A percentile compares a stretch with the other conserved stretches of the same genome.
These are phyloP conservation scores for Calephelis nemesis DNA, from an alignment of 1,140 invertebrate genomes.

Conservation along the genomic window DNA sequence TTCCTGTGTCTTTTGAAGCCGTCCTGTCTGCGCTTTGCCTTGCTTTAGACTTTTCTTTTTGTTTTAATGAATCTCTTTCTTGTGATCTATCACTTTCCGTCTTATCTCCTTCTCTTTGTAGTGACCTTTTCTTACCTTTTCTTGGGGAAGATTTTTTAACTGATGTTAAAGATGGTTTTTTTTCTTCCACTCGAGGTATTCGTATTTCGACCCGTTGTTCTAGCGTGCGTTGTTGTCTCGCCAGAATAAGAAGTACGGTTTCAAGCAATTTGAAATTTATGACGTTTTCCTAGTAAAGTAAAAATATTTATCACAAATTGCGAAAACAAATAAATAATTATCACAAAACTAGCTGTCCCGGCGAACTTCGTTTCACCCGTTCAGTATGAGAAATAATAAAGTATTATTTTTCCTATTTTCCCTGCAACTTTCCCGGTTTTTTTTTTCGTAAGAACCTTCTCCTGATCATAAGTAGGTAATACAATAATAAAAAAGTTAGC, in stretches of 20 bases:
- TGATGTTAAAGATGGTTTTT: conserved; percentile 1
- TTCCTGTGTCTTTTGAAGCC: conserved; percentile 22
- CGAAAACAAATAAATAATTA: background rate
- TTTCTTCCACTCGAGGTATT: background rate
- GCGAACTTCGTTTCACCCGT: too few relatives aligned
- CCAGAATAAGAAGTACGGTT: conserved; percentile 54
- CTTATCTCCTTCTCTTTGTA: conserved; percentile 18
- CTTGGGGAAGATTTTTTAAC: conserved; percentile 6
- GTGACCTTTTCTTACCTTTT: conserved; percentile 24
- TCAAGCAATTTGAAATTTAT: conserved; percentile 62
- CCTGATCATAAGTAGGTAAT: too few relatives aligned
- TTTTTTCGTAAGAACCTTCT: too few relatives aligned
- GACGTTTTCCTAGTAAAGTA: conserved; percentile 42
- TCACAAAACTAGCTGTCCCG: too few relatives aligned
- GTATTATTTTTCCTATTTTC: too few relatives aligned
- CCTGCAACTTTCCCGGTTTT: too few relatives aligned
- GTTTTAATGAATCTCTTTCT: conserved; percentile 8
- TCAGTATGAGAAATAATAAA: too few relatives aligned
- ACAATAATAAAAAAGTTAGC: too few relatives aligned
- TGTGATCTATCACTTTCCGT: background rate
- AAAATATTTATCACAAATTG: background rate
- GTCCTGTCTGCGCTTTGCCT: conserved; percentile 19
- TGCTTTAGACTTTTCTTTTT: background rate
- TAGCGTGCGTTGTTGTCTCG: conserved; percentile 57
- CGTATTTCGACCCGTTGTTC: conserved; percentile 55